Percentiles rank a stretch among this genome's conserved stretches.
phyloP scores from a whole-genome alignment of 2,797 vertebrate species.

The Loris lydekkerianus region DNA sequence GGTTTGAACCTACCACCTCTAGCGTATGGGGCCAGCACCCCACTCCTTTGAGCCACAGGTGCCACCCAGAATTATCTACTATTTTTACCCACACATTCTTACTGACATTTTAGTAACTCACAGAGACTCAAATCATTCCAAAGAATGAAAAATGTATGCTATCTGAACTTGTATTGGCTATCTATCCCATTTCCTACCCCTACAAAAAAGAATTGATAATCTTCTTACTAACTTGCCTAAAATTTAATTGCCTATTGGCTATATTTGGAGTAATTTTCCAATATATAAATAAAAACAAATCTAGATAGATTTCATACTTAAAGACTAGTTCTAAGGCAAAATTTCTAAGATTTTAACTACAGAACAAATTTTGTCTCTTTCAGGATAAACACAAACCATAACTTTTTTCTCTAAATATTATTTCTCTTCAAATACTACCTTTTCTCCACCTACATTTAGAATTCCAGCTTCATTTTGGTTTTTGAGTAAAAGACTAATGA shows the following conservation, averaged over 20 bases:
- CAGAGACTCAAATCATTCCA: not conserved
- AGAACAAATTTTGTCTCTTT: slow-evolving; percentile 20
- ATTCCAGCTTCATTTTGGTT: not conserved
- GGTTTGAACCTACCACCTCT: too few relatives aligned
- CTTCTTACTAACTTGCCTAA: not conserved
- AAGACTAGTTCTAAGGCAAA: not conserved
- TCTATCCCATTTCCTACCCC: not conserved
- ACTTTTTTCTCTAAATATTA: not conserved
- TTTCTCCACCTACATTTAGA: not conserved
- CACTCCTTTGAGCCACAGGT: too few relatives aligned
- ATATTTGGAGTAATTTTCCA: not conserved
- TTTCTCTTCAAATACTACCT: not conserved
- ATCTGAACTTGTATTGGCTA: not conserved
- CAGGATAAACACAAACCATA: not conserved
- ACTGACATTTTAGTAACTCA: slow-evolving; percentile 42
- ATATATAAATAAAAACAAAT: not conserved
- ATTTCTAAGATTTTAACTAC: not conserved
- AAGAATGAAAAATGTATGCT: not conserved
- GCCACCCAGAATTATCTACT: not conserved
- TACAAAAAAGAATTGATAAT: not conserved
- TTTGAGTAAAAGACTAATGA: not conserved
- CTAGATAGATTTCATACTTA: not conserved
- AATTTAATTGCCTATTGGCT: not conserved
- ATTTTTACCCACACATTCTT: slow-evolving; percentile 18
- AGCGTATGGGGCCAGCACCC: too few relatives aligned